Percentiles rank a stretch among this genome's conserved stretches.
These are phyloP conservation scores for Xiphophorus couchianus DNA, from an alignment of 2,113 vertebrate genomes.

Conservation along the genomic window DNA sequence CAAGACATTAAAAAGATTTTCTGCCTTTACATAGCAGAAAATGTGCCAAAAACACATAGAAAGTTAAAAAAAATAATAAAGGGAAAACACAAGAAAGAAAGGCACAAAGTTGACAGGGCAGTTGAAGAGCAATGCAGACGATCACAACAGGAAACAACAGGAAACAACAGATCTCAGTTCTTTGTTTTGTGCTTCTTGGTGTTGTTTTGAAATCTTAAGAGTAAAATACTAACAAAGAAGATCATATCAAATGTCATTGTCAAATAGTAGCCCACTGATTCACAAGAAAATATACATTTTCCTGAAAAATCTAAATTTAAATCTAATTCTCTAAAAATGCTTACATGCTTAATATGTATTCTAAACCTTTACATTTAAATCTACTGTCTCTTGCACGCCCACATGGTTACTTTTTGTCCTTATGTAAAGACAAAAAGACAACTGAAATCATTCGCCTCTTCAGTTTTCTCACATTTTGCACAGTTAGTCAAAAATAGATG, in stretches of 20 bases:
- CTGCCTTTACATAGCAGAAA: background rate
- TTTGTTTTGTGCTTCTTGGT: background rate
- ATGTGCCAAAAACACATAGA: background rate
- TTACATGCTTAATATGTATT: background rate
- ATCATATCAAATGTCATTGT: background rate
- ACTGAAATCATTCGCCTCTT: too few relatives aligned
- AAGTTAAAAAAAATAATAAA: background rate
- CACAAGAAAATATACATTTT: background rate
- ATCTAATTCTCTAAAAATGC: background rate
- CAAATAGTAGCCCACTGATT: background rate
- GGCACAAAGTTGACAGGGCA: background rate
- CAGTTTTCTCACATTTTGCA: too few relatives aligned
- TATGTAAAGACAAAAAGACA: too few relatives aligned
- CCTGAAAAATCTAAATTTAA: background rate
- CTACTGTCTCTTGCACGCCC: background rate
- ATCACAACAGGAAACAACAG: conserved; percentile 35
- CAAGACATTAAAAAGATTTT: conserved; percentile 1
- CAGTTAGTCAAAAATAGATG: too few relatives aligned
- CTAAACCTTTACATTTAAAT: background rate
- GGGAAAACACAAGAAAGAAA: background rate
- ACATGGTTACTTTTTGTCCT: too few relatives aligned
- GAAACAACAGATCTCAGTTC: background rate
- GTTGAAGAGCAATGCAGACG: background rate
- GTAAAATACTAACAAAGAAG: background rate
- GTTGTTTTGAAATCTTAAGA: background rate